Evolutionary conservation across 2,113 vertebrate species (phyloP).

Genomic region (Orientallactaga bullata): DNA sequence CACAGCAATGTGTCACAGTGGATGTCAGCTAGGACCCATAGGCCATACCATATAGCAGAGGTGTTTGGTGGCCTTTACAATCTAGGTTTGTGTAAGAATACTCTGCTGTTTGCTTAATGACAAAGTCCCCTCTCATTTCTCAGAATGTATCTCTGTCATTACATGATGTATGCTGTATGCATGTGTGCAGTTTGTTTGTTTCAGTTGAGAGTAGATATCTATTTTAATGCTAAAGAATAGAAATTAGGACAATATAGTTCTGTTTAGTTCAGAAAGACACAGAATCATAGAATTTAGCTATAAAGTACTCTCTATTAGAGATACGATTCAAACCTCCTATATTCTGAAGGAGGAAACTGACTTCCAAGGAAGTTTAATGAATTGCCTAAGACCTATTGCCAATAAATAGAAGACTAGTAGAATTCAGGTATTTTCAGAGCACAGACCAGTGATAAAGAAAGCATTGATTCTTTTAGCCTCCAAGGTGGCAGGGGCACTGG

Average conservation of each 20-base stretch:
- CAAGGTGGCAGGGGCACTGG: not conserved
- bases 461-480: not conserved
- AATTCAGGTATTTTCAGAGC: not conserved
- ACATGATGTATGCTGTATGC: not conserved
- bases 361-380: conserved; percentile 14
- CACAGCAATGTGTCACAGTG: not conserved
- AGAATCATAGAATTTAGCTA: not conserved
- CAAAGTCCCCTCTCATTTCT: not conserved
- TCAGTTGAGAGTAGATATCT: conserved; percentile 12
- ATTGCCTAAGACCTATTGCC: not conserved
- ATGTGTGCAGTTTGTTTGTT: not conserved
- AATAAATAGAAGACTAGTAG: not conserved
- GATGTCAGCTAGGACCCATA: not conserved
- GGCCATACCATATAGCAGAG: not conserved
- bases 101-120: not conserved
- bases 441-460: not conserved
- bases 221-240: conserved; percentile 9
- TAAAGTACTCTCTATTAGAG: not conserved
- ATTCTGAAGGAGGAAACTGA: conserved; percentile 38
- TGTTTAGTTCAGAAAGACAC: conserved; percentile 27
- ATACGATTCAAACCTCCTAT: not conserved
- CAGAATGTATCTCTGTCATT: not conserved
- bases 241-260: not conserved
- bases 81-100: not conserved
- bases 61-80: not conserved